A percentile compares a stretch with the other conserved stretches of the same genome.
Conservation (phyloP, 2,888 invertebrate genomes). For the Apamea monoglypha region DNA sequence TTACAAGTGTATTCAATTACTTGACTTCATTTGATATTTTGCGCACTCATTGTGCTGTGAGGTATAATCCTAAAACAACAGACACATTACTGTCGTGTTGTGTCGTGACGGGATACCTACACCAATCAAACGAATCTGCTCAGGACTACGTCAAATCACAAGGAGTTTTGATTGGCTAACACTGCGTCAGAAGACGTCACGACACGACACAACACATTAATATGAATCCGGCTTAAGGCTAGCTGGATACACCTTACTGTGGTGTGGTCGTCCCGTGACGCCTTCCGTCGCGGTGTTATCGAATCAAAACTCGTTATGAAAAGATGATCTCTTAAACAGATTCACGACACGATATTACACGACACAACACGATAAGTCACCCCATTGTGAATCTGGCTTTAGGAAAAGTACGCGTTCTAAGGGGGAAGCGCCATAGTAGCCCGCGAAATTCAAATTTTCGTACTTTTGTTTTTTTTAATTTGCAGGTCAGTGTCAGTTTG, state of each 20-base stretch:
- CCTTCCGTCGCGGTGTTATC: not conserved
- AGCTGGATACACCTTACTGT: not conserved
- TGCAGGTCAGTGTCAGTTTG: not conserved
- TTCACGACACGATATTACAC: not conserved
- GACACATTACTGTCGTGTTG: not conserved
- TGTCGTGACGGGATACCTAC: not conserved
- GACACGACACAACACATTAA: not conserved
- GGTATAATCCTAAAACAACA: not conserved
- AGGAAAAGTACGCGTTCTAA: not conserved
- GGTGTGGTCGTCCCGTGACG: not conserved
- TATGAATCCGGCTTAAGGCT: not conserved
- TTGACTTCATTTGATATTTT: constrained; percentile 23
- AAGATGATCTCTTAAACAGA: not conserved
- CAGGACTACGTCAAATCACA: not conserved
- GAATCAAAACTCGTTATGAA: not conserved
- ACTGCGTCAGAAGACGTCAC: not conserved
- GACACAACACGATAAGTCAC: not conserved
- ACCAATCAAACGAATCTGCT: not conserved
- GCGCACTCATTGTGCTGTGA: not conserved
- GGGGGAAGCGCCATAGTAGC: not conserved
- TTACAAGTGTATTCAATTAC: constrained; percentile 19
- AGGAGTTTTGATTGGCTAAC: not conserved
- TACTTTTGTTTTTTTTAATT: too few relatives aligned
- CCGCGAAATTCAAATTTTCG: too few relatives aligned
- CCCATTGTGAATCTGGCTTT: not conserved